These are phyloP conservation scores for Diploptera punctata DNA, from an alignment of 2,888 invertebrate genomes.

Conservation along the genomic window DNA sequence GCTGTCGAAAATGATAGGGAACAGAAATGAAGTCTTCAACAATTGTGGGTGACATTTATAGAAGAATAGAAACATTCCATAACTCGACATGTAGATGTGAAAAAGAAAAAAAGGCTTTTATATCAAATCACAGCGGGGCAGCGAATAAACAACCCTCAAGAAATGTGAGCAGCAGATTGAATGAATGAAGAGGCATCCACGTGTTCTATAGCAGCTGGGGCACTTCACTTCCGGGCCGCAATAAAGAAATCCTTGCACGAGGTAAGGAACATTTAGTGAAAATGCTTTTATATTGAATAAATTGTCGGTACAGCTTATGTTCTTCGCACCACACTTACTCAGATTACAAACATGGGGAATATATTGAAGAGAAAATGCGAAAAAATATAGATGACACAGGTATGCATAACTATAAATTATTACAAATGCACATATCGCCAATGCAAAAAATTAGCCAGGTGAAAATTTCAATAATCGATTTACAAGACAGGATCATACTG, in stretches of 20 bases:
- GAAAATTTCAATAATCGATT: too few relatives aligned
- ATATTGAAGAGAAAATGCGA: neutral
- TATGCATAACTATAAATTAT: too few relatives aligned
- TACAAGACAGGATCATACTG: too few relatives aligned
- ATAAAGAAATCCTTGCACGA: slow-evolving; percentile 8
- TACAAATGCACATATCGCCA: too few relatives aligned
- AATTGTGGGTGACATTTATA: neutral
- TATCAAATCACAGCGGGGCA: slow-evolving; percentile 15
- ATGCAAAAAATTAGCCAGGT: too few relatives aligned
- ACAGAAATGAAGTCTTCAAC: neutral
- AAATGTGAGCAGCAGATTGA: neutral
- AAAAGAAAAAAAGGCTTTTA: neutral
- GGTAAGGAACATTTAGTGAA: slow-evolving; percentile 2
- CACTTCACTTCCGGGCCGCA: slow-evolving; percentile 14
- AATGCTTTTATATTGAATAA: neutral
- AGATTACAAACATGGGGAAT: neutral
- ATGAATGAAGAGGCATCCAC: slow-evolving; percentile 10
- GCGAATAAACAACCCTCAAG: slow-evolving; percentile 3
- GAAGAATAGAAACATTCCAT: slow-evolving; percentile 5
- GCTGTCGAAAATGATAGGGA: too few relatives aligned
- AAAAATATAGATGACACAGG: too few relatives aligned
- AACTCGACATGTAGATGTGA: neutral
- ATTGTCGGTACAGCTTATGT: neutral
- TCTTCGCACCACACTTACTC: neutral
- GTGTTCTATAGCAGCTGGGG: slow-evolving; percentile 10